These are phyloP conservation scores for Heteromyza rotundicornis DNA, from an alignment of 2,888 invertebrate species.

Conservation along the genomic window DNA sequence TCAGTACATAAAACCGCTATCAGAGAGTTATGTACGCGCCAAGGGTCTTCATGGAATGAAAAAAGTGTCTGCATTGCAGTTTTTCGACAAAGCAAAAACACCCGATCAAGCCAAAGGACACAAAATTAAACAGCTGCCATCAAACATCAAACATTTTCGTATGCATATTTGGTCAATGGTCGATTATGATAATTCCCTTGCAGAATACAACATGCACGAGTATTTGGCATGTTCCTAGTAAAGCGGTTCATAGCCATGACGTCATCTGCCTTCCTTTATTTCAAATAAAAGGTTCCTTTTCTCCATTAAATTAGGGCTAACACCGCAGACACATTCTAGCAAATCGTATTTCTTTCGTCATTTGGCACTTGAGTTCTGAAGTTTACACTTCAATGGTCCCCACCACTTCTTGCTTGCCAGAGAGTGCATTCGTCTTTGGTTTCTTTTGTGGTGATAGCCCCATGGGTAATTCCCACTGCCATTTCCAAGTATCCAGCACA, in stretches of 20 bases:
- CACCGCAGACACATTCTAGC: conserved; percentile 16
- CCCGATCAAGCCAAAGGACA: not conserved
- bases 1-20: too few species aligned
- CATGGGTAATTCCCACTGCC: not conserved
- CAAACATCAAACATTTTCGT: too few species aligned
- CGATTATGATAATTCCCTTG: too few species aligned
- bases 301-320: conserved; percentile 8
- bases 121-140: not conserved
- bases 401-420: not conserved
- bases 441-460: not conserved
- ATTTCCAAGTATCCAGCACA: not conserved
- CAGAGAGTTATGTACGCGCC: too few species aligned
- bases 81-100: not conserved
- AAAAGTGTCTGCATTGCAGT: too few species aligned
- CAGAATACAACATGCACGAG: not conserved
- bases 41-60: too few species aligned
- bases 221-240: not conserved
- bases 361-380: conserved; percentile 8
- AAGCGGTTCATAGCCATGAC: not conserved
- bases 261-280: not conserved
- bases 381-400: not conserved
- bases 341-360: conserved; percentile 31
- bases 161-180: too few species aligned
- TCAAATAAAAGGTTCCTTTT: not conserved
- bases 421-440: not conserved